phyloP scores from a whole-genome alignment of 2,888 invertebrate genomes.

The Caenorhabditis sp. region DNA sequence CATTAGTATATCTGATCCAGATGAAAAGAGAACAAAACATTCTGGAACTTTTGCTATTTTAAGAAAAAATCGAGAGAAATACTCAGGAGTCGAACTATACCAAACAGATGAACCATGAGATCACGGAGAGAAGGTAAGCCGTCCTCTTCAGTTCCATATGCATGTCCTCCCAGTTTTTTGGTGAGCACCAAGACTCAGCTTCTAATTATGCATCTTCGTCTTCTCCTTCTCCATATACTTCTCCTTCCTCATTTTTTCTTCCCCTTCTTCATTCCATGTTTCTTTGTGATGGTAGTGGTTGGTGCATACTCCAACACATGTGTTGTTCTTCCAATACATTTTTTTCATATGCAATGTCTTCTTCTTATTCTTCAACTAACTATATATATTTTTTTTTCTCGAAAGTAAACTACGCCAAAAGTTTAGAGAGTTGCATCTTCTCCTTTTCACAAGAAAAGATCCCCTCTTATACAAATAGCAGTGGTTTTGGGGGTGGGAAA shows the following conservation, averaged over 20 bases:
- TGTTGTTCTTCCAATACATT: constrained; percentile 47
- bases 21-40: background rate
- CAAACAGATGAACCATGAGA: constrained; percentile 25
- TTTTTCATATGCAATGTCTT: constrained; percentile 27
- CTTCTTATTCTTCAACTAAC: background rate
- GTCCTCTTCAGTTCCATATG: background rate
- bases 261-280: constrained; percentile 53
- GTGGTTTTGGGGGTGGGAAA: constrained; percentile 54
- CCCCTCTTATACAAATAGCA: constrained; percentile 50
- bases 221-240: constrained; percentile 29
- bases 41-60: background rate
- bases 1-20: constrained; percentile 52
- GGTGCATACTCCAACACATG: constrained; percentile 8
- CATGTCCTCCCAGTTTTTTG: constrained; percentile 21
- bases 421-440: constrained; percentile 23
- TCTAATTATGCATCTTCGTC: constrained; percentile 63
- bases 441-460: background rate
- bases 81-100: constrained; percentile 26
- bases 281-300: constrained; percentile 42
- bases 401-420: constrained; percentile 61
- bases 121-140: constrained; percentile 21
- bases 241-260: constrained; percentile 25
- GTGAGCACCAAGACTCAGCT: constrained; percentile 44
- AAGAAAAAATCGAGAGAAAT: background rate
- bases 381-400: constrained; percentile 11